These are phyloP conservation scores for Myzus persicae DNA, from an alignment of 1,140 invertebrate species.

Conservation along the genomic window DNA sequence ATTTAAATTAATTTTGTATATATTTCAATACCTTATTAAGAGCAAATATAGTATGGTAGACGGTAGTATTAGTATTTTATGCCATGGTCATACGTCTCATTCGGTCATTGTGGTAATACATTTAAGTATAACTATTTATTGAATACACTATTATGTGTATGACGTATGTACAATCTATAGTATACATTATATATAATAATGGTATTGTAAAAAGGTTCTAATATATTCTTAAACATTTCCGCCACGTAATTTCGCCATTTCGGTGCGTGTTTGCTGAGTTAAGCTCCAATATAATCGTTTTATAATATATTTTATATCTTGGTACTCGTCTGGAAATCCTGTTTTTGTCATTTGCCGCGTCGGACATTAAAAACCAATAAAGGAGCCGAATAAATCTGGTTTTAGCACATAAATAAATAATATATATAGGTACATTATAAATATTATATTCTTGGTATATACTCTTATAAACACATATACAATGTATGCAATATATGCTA, in stretches of 20 bases:
- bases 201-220: not conserved
- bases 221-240: constrained; percentile 9
- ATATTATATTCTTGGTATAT: no score
- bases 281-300: constrained; percentile 41
- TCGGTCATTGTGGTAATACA: not conserved
- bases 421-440: no score
- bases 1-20: constrained; percentile 4
- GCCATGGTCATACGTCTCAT: not conserved
- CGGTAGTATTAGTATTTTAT: not conserved
- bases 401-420: constrained; percentile 25
- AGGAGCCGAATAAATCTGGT: constrained; percentile 41
- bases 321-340: not conserved
- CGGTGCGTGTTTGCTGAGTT: not conserved
- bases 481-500: no score
- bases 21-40: not conserved
- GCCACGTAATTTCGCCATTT: not conserved
- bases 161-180: not conserved
- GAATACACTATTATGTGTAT: not conserved
- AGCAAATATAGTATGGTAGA: not conserved
- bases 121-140: not conserved
- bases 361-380: constrained; percentile 49
- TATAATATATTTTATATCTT: not conserved
- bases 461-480: no score
- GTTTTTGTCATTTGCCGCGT: constrained; percentile 39
- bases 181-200: not conserved